phyloP scores from a whole-genome alignment of 64 coral and sea anemone genomes.

The Dendronephthya gigantea region DNA sequence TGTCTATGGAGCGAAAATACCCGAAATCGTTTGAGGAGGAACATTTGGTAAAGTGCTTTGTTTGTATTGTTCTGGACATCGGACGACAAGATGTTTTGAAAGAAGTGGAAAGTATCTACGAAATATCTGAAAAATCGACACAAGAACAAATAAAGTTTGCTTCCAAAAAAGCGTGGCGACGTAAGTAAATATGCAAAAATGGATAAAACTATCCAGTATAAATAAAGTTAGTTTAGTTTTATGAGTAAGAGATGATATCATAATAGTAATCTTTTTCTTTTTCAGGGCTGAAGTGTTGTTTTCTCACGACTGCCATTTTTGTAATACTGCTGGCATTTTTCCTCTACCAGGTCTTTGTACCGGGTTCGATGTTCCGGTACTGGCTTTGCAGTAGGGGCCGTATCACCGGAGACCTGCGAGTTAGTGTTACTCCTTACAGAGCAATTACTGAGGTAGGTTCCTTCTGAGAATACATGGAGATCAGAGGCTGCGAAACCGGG shows the following conservation, averaged over 20 bases:
- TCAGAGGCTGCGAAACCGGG: no score
- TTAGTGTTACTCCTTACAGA: neutral
- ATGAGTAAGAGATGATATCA: no score
- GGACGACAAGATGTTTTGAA: constrained; percentile 24
- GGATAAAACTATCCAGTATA: no score
- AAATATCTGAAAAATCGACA: constrained; percentile 39
- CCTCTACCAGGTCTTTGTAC: constrained; percentile 46
- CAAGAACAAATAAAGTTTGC: constrained; percentile 20
- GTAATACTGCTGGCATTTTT: constrained; percentile 25
- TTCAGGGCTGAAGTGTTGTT: constrained; percentile 23
- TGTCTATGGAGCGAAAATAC: constrained; percentile 22
- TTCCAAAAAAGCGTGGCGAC: neutral
- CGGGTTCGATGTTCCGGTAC: constrained; percentile 44
- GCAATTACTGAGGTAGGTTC: neutral
- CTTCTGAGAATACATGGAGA: no score
- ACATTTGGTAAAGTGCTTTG: constrained; percentile 39
- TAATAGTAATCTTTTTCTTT: neutral
- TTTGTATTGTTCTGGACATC: constrained; percentile 40
- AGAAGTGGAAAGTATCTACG: constrained; percentile 22
- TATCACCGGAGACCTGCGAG: constrained; percentile 20
- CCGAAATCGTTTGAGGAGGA: constrained; percentile 19
- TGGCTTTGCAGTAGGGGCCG: constrained; percentile 37
- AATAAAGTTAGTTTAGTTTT: no score
- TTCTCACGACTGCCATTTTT: constrained; percentile 26
- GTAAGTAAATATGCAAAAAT: neutral